Conservation (phyloP, 1,140 invertebrate species). For the Neotoxoptera formosana region DNA sequence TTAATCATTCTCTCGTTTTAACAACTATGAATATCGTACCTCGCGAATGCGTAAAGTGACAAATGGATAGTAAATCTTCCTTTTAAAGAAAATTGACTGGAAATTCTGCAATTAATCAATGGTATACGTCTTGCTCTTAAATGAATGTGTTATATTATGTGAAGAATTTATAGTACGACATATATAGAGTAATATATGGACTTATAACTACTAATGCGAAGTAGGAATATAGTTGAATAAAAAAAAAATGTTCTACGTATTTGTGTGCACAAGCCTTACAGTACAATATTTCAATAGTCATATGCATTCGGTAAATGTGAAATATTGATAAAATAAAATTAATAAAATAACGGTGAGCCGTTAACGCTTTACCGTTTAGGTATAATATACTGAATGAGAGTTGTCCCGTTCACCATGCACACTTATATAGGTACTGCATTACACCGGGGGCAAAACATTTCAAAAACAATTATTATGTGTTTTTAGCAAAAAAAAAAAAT, state of each 20-base stretch:
- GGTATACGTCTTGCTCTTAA: not conserved
- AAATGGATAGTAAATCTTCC: slow-evolving; percentile 25
- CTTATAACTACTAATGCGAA: not conserved
- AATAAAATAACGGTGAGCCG: not conserved
- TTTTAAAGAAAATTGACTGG: slow-evolving; percentile 13
- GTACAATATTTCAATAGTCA: not conserved
- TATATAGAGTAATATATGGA: not conserved
- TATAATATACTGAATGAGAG: not conserved
- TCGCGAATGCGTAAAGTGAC: not conserved
- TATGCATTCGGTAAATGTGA: not conserved
- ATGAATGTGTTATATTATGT: not conserved
- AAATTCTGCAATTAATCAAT: slow-evolving; percentile 27
- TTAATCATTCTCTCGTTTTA: not conserved
- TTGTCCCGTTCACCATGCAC: not conserved
- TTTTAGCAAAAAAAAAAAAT: not conserved
- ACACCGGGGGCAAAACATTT: not conserved
- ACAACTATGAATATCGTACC: not conserved
- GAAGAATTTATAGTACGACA: not conserved
- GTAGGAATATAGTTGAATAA: not conserved
- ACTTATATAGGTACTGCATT: no score
- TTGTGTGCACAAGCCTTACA: not conserved
- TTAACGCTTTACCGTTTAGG: not conserved
- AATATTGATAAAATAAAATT: not conserved
- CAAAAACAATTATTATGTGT: not conserved
- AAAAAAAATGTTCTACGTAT: not conserved